Conservation (phyloP, 2,797 vertebrate species). For the Balearica regulorum region DNA sequence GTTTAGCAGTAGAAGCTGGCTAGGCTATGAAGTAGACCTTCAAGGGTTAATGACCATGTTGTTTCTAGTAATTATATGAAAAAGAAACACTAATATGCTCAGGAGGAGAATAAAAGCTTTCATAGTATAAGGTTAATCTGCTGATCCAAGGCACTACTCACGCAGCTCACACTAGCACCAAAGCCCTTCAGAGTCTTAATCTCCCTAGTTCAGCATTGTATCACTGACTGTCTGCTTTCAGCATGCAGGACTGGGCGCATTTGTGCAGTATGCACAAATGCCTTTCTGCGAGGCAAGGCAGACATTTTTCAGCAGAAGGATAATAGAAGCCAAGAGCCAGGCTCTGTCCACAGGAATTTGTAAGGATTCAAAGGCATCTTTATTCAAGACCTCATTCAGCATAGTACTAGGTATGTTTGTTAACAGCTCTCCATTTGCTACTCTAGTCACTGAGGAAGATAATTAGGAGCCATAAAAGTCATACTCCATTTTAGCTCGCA, state of each 20-base stretch:
- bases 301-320: not conserved
- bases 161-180: not conserved
- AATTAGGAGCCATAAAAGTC: not conserved
- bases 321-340: not conserved
- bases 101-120: conserved; percentile 30
- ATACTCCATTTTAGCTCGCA: not conserved
- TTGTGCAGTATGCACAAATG: not conserved
- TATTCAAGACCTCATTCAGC: not conserved
- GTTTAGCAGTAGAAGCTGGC: not conserved
- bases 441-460: not conserved
- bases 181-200: not conserved
- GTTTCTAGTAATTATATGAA: not conserved
- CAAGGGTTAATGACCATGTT: not conserved
- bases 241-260: not conserved
- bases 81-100: not conserved
- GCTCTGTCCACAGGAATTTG: not conserved
- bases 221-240: not conserved
- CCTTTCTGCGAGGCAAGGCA: not conserved
- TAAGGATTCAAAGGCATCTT: not conserved
- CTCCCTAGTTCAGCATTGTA: not conserved
- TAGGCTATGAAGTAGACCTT: not conserved
- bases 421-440: not conserved
- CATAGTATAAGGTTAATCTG: not conserved
- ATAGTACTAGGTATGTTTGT: not conserved
- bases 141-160: not conserved